Evolutionary conservation across 1,140 invertebrate genomes (phyloP), one percentile per base, ranked within the genome.

Genomic region (Thaumetopoea pityocampa): DNA sequence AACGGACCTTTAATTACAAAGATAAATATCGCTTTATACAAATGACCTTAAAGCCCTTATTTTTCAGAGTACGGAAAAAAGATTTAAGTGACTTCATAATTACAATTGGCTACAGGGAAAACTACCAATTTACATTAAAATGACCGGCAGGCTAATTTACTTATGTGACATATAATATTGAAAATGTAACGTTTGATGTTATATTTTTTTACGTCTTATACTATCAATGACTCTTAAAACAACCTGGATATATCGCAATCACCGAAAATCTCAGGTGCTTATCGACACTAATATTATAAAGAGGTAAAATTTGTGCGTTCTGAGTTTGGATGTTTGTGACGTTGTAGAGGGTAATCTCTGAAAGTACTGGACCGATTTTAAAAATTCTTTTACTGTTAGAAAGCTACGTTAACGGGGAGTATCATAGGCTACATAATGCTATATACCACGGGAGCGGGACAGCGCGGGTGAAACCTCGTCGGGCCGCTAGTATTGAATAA

Each of bases 11-110:
- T 33, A 43, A 11, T 43, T 34, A 33, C 20, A 43, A n/a, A n/a
- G 40, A 33, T 43, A 43, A 43, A 43, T 43, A 30, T 43, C 40
- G 40, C 40, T 43, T 43, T 33, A 43, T 33, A 43, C 40, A 43
- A 43, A 8, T 11, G 23, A 30, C 30, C 30, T 26, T 33, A 24
- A 33, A 11, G 2, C 26, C 10, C n/a, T n/a, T n/a, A n/a, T n/a
- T n/a, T n/a, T n/a, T n/a, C n/a, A n/a, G 22, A 33, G 29, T 24
- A 18, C 24, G 29, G 40, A 33, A 43, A 43, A 43, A 43, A 19
- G 40, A 43, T 33, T 33, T 43, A 43, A 43, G 40, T 43, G 29
- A 43, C 30, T 43, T 43, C 20, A 43, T 33, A 43, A 43, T 26
- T 45, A 36, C 32, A 45, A 45, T 26, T 45, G 33, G 42, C 42